These are phyloP conservation scores for Microchirus variegatus DNA, from an alignment of 2,797 vertebrate species.

Conservation along the genomic window DNA sequence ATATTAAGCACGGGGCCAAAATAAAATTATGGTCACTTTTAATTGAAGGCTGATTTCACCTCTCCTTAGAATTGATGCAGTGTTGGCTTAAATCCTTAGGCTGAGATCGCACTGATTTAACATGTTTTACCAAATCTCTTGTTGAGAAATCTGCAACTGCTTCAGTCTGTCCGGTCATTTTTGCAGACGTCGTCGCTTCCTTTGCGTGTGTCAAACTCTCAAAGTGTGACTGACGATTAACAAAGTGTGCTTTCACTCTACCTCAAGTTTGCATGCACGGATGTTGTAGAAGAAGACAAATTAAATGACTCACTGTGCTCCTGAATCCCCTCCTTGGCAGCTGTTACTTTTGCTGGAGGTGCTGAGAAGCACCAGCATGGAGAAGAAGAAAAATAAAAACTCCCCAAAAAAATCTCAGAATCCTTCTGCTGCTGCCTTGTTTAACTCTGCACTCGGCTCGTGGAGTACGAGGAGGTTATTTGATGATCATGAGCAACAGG, in stretches of 20 bases:
- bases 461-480: conserved; percentile 64
- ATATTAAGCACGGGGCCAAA: background rate
- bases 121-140: too few relatives aligned
- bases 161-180: too few relatives aligned
- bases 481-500: conserved; percentile 83
- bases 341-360: conserved; percentile 31
- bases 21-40: background rate
- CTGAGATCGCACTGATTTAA: too few relatives aligned
- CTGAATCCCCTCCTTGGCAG: conserved; percentile 38
- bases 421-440: conserved; percentile 30
- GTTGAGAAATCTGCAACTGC: too few relatives aligned
- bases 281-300: background rate
- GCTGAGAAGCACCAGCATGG: conserved; percentile 9
- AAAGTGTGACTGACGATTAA: conserved; percentile 11
- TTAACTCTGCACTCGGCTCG: conserved; percentile 52
- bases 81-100: too few relatives aligned
- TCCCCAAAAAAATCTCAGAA: conserved; percentile 15
- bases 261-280: background rate
- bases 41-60: background rate
- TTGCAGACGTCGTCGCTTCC: too few relatives aligned
- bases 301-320: conserved; percentile 69
- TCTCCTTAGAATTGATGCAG: too few relatives aligned
- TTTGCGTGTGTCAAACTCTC: conserved; percentile 19
- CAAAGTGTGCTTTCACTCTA: too few relatives aligned
- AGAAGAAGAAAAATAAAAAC: background rate